Conservation (phyloP, 2,797 vertebrate species). For the Hirundo rustica region DNA sequence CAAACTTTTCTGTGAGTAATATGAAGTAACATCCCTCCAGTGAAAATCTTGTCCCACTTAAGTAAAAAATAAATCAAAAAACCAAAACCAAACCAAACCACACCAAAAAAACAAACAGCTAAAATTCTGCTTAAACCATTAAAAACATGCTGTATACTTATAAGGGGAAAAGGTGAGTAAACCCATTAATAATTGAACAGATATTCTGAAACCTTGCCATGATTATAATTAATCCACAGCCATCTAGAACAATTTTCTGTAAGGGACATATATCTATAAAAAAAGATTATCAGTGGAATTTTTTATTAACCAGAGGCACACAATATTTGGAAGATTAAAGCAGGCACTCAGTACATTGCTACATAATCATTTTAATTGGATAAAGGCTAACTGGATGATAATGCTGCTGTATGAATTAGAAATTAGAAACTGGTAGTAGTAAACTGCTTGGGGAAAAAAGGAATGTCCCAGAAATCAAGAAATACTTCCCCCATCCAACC, state of each 20-base stretch:
- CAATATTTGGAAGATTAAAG: not conserved
- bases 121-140: not conserved
- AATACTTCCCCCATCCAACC: not conserved
- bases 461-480: not conserved
- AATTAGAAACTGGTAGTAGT: not conserved
- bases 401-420: not conserved
- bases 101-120: not conserved
- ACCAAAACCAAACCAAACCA: not conserved
- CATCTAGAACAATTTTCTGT: not conserved
- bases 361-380: not conserved
- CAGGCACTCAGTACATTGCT: not conserved
- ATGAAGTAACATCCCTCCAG: not conserved
- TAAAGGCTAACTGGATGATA: not conserved
- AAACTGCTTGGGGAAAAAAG: not conserved
- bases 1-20: not conserved
- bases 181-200: not conserved
- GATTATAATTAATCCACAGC: not conserved
- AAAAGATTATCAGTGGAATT: not conserved
- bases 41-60: not conserved
- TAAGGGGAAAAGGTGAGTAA: not conserved
- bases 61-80: not conserved
- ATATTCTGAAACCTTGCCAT: not conserved
- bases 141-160: not conserved
- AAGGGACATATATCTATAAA: not conserved
- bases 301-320: not conserved